Base-by-base conservation (phyloP, 2,888 invertebrate genomes). In the Smittia aterrima region DNA sequence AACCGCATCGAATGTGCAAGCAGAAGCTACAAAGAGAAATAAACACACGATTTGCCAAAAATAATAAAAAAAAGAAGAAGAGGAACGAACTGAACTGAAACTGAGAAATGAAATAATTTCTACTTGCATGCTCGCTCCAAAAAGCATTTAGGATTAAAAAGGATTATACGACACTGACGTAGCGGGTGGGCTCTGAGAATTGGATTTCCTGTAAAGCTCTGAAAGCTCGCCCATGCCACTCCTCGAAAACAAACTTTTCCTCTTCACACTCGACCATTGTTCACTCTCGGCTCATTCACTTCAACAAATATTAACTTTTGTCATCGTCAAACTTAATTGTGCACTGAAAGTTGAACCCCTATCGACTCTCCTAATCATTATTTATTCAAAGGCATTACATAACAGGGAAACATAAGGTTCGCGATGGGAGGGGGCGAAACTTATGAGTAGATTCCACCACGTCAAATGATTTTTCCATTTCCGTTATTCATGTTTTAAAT, bases 171-270 rank as follows among this genome's bases (percentile, higher is more conserved):
- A 64, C 64, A 64, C 27, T 27, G 20, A 6, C 22, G 4, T 3
- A 7, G 16, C 7, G 64, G 27, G 27, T n/a, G 27, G n/a, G 27
- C 64, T 27, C 20, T 27, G 1, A 13, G 20, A 64, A 64, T 64
- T 64, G 27, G 64, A 64, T 27, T 64, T 64, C 64, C 27, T 64
- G 25, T 64, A 64, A 58, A 27, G 27, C 27, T 24, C n/a, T n/a
- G n/a, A n/a, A n/a, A n/a, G n/a, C n/a, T n/a, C n/a, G n/a, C n/a
- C n/a, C 24, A 58, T 32, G 32, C 32, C 32, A 32, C 32, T 20
- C 22, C 6, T 2, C 22, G 18, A 3, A 58, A 32, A 32, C 32
- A 32, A n/a, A n/a, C n/a, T 32, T 3, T 18, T 47, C n/a, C n/a
- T n/a, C 18, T 13, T 11, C 18, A 47, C 53, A 47, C 53, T 47